Percentiles rank a stretch among this genome's conserved stretches.
Evolutionary conservation across 2,888 invertebrate genomes (phyloP).

Genomic region (Drosophila paranaensis): DNA sequence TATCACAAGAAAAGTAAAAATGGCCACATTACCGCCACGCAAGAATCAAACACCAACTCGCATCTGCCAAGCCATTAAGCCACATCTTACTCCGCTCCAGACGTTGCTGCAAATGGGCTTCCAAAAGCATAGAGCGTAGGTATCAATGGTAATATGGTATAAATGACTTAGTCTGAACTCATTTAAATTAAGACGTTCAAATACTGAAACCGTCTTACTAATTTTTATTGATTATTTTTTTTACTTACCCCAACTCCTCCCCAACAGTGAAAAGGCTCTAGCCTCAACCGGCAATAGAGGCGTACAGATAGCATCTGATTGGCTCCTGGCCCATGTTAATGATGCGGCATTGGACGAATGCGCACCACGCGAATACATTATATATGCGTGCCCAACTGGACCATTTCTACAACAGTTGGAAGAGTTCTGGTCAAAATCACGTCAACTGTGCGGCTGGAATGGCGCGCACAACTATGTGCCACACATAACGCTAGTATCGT

Average conservation of each 20-base stretch:
- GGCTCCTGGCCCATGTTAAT: constrained; percentile 95
- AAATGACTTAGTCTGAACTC: background rate
- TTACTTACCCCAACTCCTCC: constrained; percentile 1
- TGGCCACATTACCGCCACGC: constrained; percentile 92
- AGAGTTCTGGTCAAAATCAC: constrained; percentile 92
- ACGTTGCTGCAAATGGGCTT: constrained; percentile 95
- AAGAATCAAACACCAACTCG: constrained; percentile 90
- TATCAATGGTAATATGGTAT: constrained; percentile 61
- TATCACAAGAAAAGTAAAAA: constrained; percentile 79
- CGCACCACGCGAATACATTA: constrained; percentile 92
- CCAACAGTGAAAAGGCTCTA: constrained; percentile 91
- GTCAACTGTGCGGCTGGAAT: constrained; percentile 92
- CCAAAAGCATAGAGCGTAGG: constrained; percentile 94
- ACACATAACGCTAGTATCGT: constrained; percentile 95
- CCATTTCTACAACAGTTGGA: constrained; percentile 88
- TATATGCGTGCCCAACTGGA: constrained; percentile 93
- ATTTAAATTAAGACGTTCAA: background rate
- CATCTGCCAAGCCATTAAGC: constrained; percentile 87
- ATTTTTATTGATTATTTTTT: constrained; percentile 61
- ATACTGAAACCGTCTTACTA: background rate
- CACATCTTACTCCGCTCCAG: constrained; percentile 91
- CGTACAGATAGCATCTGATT: constrained; percentile 95
- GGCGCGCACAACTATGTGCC: constrained; percentile 96
- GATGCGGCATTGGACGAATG: constrained; percentile 92
- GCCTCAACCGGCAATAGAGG: constrained; percentile 95